Evolutionary conservation across 2,113 vertebrate genomes (phyloP).

Genomic region (Telmatochromis bifrenatus): DNA sequence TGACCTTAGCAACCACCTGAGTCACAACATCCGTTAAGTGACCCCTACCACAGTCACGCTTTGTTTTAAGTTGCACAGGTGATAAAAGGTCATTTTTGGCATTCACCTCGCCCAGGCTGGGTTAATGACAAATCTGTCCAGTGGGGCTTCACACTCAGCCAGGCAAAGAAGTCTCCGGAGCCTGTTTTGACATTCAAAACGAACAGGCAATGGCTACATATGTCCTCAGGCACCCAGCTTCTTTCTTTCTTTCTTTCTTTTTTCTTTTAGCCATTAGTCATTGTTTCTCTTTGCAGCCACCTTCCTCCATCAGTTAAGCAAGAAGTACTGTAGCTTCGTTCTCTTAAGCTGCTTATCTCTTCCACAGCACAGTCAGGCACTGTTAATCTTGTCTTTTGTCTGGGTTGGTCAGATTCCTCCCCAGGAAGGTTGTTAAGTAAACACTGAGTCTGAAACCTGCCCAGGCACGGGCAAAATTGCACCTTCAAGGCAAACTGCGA

Average conservation of each 20-base stretch:
- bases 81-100: constrained; percentile 36
- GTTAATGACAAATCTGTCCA: constrained; percentile 55
- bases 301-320: constrained; percentile 48
- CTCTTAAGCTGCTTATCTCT: constrained; percentile 66
- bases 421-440: constrained; percentile 55
- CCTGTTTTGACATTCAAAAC: constrained; percentile 15
- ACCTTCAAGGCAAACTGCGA: neutral
- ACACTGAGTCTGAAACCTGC: constrained; percentile 36
- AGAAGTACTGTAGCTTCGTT: constrained; percentile 56
- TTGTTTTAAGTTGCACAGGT: constrained; percentile 44
- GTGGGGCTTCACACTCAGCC: constrained; percentile 15
- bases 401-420: constrained; percentile 46
- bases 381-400: constrained; percentile 67
- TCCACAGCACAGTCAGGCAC: constrained; percentile 48
- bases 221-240: constrained; percentile 10
- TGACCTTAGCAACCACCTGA: constrained; percentile 43
- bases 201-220: constrained; percentile 14
- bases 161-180: constrained; percentile 13
- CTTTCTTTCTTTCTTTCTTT: neutral
- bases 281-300: constrained; percentile 6
- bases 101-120: constrained; percentile 22
- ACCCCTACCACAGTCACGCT: constrained; percentile 19
- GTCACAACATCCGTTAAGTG: constrained; percentile 3
- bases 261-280: neutral
- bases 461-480: constrained; percentile 24